These are phyloP conservation scores for Syrrhaptes paradoxus DNA, from an alignment of 2,113 vertebrate genomes.

Conservation along the genomic window DNA sequence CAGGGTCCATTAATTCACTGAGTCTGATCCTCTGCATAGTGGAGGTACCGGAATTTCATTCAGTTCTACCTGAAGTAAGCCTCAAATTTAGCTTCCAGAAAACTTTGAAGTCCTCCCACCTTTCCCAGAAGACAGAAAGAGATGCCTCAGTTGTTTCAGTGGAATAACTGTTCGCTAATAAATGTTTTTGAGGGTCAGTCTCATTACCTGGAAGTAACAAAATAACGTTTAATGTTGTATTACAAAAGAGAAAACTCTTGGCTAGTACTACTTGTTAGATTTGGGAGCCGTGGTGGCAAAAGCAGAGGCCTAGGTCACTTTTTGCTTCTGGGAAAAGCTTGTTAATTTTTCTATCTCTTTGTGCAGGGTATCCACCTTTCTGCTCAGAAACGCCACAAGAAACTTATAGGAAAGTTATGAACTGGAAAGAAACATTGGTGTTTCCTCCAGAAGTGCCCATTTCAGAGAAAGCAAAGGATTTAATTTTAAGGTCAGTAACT, in stretches of 20 bases:
- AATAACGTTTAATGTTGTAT: not conserved
- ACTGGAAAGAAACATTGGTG: constrained; percentile 96
- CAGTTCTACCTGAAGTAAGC: not conserved
- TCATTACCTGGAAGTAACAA: not conserved
- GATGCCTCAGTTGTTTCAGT: not conserved
- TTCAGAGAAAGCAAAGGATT: constrained; percentile 94
- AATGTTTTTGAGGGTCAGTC: not conserved
- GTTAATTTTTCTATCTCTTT: not conserved
- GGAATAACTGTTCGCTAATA: not conserved
- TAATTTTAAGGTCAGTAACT: constrained; percentile 88
- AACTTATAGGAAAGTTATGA: constrained; percentile 99
- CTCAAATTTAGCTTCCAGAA: not conserved
- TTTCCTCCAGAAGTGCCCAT: constrained; percentile 98
- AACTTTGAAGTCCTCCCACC: not conserved
- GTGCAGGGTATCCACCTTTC: constrained; percentile 94
- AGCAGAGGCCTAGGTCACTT: not conserved
- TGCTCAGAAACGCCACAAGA: constrained; percentile 98
- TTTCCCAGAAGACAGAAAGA: not conserved
- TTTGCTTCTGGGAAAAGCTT: not conserved
- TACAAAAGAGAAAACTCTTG: not conserved
- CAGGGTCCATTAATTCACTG: not conserved
- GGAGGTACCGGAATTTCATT: not conserved
- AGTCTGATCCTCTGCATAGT: not conserved
- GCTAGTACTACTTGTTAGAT: not conserved
- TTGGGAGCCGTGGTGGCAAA: not conserved